Evolutionary conservation across 2,888 invertebrate genomes (phyloP).

Genomic region (Drosophila aldrichi): DNA sequence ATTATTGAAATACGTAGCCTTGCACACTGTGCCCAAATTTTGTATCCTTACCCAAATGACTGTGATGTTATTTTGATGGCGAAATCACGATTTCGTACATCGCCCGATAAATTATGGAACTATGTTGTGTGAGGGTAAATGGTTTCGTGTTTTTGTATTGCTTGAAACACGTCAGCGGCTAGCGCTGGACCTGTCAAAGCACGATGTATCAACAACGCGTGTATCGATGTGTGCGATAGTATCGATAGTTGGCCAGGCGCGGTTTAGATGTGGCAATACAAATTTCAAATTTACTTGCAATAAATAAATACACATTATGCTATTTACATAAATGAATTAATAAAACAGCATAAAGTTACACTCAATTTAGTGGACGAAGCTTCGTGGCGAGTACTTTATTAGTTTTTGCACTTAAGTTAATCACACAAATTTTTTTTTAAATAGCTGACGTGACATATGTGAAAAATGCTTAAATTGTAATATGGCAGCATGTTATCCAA

Average conservation of each 20-base stretch:
- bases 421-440: background rate
- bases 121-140: constrained; percentile 30
- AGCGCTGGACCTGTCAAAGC: constrained; percentile 27
- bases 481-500: background rate
- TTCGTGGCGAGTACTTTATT: background rate
- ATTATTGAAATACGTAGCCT: constrained; percentile 6
- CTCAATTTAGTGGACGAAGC: background rate
- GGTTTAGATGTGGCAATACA: background rate
- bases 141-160: constrained; percentile 56
- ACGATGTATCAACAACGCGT: constrained; percentile 6
- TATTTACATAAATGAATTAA: background rate
- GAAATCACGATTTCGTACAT: constrained; percentile 13
- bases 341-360: background rate
- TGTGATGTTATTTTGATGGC: background rate
- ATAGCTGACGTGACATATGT: background rate
- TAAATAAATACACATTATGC: background rate
- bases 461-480: too few relatives aligned
- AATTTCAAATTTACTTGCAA: background rate
- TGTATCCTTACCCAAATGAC: background rate
- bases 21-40: background rate
- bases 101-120: constrained; percentile 29
- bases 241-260: constrained; percentile 11
- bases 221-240: constrained; percentile 31
- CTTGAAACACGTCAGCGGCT: constrained; percentile 68
- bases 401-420: background rate